phyloP scores from a whole-genome alignment of 2,797 vertebrate genomes.

The Tenualosa ilisha region DNA sequence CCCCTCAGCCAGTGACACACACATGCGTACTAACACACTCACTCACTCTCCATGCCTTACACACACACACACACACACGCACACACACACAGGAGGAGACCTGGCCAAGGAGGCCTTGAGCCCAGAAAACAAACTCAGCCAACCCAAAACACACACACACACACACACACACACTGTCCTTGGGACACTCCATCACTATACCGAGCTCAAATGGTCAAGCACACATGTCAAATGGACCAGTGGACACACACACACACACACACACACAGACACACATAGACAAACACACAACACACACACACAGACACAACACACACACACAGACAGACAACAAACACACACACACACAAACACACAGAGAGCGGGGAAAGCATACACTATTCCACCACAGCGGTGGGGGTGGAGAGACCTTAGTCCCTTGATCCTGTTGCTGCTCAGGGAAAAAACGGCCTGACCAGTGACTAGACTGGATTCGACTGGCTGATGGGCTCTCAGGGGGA shows the following conservation, averaged over 20 bases:
- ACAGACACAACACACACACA: neutral
- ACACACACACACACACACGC: neutral
- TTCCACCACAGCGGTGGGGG: neutral
- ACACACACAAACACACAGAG: neutral
- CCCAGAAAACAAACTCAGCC: neutral
- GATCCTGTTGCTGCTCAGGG: neutral
- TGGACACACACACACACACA: neutral
- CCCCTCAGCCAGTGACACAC: conserved; percentile 8
- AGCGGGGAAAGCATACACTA: neutral
- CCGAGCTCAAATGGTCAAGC: neutral
- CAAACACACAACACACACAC: too few species aligned
- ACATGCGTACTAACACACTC: neutral
- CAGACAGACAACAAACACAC: neutral
- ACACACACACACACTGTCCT: neutral
- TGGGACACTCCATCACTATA: neutral
- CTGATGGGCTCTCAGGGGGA: neutral
- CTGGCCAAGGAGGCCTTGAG: neutral
- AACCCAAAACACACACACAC: neutral
- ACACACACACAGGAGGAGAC: neutral
- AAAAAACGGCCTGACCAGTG: neutral
- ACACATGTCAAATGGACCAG: neutral
- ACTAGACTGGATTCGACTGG: neutral
- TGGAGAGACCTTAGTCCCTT: neutral
- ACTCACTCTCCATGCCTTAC: neutral
- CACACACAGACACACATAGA: neutral